Evolutionary conservation across 2,113 vertebrate species (phyloP), one percentile per base, ranked within the genome.

Genomic region (Potamarius usumacintae): DNA sequence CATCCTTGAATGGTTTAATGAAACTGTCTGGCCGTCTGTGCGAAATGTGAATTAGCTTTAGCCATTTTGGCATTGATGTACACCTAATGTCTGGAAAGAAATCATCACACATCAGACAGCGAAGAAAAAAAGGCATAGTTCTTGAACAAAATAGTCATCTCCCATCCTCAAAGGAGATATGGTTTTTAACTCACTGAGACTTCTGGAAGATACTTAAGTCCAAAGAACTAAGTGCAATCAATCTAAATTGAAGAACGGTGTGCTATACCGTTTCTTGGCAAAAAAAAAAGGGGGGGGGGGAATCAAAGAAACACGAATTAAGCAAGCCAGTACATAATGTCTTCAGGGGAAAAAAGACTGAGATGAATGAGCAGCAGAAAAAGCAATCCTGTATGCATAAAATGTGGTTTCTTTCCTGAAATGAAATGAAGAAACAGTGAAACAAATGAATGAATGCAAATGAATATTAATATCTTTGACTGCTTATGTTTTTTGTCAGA

Each of bases 131-230:
- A 30, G 62, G 89, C 85, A 57, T 67, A 83, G 58, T 88, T 89
- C 86, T 86, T 76, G 87, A 82, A n/a, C 30, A 50, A 91, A 90
- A 86, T 85, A 82, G 18, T 65, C 71, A 48, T 82, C 34, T 65
- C 17, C 81, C 88, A 92, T 90, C 88, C 89, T 63, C 12, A n/a
- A 84, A 91, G 83, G 91, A 86, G 88, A 90, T 87, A 84, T 57
- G 79, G 57, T 89, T 57, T 78, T 92, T 89, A 91, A 87, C 91
- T 89, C 91, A 90, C 91, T 89, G 90, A 88, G 82, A 91, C 81
- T 82, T 91, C 82, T 82, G 87, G 82, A 88, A 89, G 84, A 92
- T 86, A 90, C 92, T 65, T 89, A 88, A 90, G 57, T 88, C 77
- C 87, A 81, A 20, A 72, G 17, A 2, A 90, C 85, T 88, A 30